These are phyloP conservation scores for Euborellia annulipes DNA, from an alignment of 1,140 invertebrate species.

Conservation along the genomic window DNA sequence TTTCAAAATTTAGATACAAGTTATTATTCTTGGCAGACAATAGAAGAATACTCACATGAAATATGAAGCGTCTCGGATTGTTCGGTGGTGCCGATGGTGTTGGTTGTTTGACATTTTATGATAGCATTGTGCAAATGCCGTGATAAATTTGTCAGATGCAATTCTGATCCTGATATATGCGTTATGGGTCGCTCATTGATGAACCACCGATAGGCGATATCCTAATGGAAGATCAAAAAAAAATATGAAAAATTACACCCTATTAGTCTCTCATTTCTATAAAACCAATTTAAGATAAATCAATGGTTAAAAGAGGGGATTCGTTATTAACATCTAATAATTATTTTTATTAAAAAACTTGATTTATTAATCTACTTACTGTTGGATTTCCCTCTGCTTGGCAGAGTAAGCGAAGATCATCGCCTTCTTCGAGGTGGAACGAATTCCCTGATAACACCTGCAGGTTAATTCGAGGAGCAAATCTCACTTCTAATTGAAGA, in stretches of 20 bases:
- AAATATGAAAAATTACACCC: too few species aligned
- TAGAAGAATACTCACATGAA: conserved; percentile 78
- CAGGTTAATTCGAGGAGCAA: too few species aligned
- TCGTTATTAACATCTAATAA: too few species aligned
- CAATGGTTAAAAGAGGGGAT: too few species aligned
- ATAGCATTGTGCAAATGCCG: conserved; percentile 67
- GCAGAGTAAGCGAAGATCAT: conserved; percentile 67
- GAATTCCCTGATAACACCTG: too few species aligned
- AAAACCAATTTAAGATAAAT: too few species aligned
- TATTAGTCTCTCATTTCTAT: too few species aligned
- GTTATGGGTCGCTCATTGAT: conserved; percentile 63
- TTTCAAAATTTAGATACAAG: too few species aligned
- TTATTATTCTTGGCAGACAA: too few species aligned
- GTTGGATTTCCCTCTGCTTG: conserved; percentile 74
- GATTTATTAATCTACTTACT: background rate
- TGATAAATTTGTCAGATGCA: conserved; percentile 68
- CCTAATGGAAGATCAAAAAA: conserved; percentile 6
- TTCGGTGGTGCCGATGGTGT: conserved; percentile 77
- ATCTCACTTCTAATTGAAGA: conserved; percentile 52
- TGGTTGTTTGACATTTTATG: conserved; percentile 81
- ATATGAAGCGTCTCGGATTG: conserved; percentile 73
- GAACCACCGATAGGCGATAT: conserved; percentile 41
- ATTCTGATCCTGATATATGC: conserved; percentile 64
- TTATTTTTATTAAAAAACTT: too few species aligned
- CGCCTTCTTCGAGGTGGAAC: conserved; percentile 51